Evolutionary conservation across 2,888 invertebrate genomes (phyloP).

Genomic region (Meta bourneti): DNA sequence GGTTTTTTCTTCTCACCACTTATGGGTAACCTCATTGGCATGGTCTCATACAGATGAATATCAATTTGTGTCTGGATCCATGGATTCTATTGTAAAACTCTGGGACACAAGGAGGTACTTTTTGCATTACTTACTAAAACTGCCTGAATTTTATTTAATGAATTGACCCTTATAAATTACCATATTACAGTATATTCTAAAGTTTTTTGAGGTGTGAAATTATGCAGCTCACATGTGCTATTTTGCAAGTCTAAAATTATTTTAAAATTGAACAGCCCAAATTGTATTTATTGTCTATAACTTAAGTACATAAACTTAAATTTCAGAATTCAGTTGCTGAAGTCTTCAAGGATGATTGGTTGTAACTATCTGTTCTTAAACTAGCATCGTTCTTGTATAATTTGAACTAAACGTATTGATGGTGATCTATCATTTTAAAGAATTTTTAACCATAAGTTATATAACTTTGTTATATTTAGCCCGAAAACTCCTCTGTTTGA

Average conservation of each 20-base stretch:
- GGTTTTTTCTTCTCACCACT: slow-evolving; percentile 92
- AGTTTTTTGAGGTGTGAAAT: too few relatives aligned
- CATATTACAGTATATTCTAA: neutral
- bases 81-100: slow-evolving; percentile 93
- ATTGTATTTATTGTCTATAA: too few relatives aligned
- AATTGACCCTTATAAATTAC: neutral
- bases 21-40: slow-evolving; percentile 94
- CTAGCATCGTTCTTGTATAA: too few relatives aligned
- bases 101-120: slow-evolving; percentile 95
- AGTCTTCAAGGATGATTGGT: too few relatives aligned
- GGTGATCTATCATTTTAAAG: too few relatives aligned
- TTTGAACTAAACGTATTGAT: too few relatives aligned
- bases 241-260: neutral
- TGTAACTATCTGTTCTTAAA: too few relatives aligned
- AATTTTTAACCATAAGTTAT: too few relatives aligned
- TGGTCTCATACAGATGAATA: slow-evolving; percentile 93
- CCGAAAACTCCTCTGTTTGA: slow-evolving; percentile 95
- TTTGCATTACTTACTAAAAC: neutral
- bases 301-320: neutral
- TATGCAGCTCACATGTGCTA: neutral
- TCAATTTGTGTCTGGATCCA: slow-evolving; percentile 94
- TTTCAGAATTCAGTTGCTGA: neutral
- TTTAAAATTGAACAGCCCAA: neutral
- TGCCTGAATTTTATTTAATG: neutral
- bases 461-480: slow-evolving; percentile 83